Evolutionary conservation across 2,113 vertebrate species (phyloP), one percentile per base, ranked within the genome.

Genomic region (Gracilinanus agilis): DNA sequence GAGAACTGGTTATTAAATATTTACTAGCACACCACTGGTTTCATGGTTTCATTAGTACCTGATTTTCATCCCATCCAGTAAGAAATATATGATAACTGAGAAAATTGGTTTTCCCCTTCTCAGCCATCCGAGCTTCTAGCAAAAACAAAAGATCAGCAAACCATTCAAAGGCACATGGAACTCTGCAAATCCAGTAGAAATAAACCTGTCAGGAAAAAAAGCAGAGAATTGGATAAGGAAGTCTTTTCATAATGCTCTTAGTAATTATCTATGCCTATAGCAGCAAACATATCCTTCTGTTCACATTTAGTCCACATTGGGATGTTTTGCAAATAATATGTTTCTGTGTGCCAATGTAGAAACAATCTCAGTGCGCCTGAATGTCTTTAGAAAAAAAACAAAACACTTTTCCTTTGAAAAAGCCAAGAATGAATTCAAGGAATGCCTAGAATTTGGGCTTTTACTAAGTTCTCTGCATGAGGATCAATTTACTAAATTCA

Each of bases 161-260:
- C 99, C 99, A 99, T 94, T 99, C 98, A 96, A 99, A 99, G 34
- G 99, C 97, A 90, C 97, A 98, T 6, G 98, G 97, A 11, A 99
- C 98, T 96, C 99, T 97, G 96, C 99, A 99, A 97, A 99, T 98
- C 99, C 99, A 99, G 89, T 99, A 99, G 97, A 99, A 99, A 97
- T 99, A 99, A 96, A 99, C 97, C 99, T 99, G 98, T 97, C 90
- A 97, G 92, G 95, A 96, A 94, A 97, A 53, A 98, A 98, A 92
- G n/a, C 92, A 55, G 96, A 95, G 97, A 24, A 97, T 94, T 55
- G 44, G 94, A 95, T 53, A 93, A 93, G 92, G 96, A 94, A 23
- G 96, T 96, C 75, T 90, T 92, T 95, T 88, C 96, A 88, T 88
- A 94, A 96, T 88, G 83, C 56, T 93, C 95, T 92, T 96, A 24